Conservation (phyloP, 2,888 invertebrate species). For the Galerucella calmariensis region DNA sequence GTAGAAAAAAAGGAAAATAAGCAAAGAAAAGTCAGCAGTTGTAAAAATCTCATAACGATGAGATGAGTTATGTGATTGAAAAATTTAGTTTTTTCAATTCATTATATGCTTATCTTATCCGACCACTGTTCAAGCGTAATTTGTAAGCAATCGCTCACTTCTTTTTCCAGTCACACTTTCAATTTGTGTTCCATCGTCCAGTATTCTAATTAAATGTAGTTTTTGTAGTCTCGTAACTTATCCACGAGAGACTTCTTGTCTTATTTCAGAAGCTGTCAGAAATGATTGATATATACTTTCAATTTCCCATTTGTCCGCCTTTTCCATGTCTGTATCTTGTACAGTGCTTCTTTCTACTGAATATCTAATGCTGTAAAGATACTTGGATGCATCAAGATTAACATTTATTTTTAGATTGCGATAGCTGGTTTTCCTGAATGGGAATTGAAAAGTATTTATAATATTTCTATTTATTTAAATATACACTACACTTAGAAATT, state of each 20-base stretch:
- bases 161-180: no score
- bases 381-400: not conserved
- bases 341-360: not conserved
- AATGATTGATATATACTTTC: constrained; percentile 25
- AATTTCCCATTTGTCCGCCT: constrained; percentile 25
- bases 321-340: constrained; percentile 18
- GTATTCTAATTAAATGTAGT: constrained; percentile 34
- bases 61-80: no score
- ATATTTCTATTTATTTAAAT: not conserved
- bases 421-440: not conserved
- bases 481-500: not conserved
- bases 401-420: not conserved
- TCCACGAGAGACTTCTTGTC: constrained; percentile 23
- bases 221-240: constrained; percentile 8
- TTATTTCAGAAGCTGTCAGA: constrained; percentile 26
- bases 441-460: not conserved
- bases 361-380: constrained; percentile 2
- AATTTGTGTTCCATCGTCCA: not conserved
- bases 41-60: not conserved
- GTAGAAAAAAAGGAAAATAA: not conserved
- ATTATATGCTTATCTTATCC: no score
- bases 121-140: no score
- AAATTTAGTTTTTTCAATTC: no score
- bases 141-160: no score
- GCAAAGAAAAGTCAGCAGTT: not conserved